Conservation (phyloP, 2,113 vertebrate genomes). For the Siniperca knerii region DNA sequence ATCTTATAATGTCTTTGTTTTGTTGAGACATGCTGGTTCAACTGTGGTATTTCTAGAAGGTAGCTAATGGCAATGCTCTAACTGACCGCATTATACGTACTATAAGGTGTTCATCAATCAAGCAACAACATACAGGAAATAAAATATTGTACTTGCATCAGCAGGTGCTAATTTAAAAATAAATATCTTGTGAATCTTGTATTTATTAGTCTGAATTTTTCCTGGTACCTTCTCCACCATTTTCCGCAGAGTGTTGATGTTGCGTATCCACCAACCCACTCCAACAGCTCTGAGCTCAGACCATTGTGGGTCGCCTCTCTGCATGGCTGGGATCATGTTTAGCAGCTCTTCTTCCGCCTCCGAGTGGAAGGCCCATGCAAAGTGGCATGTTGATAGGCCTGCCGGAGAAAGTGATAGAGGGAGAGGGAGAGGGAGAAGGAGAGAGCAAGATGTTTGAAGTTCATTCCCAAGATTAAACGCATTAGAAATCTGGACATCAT, state of each 20-base stretch:
- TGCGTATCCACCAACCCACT: constrained; percentile 98
- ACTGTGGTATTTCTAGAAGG: neutral
- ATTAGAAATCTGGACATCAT: neutral
- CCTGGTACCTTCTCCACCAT: constrained; percentile 95
- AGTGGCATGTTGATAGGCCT: constrained; percentile 98
- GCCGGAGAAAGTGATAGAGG: neutral
- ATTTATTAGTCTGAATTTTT: neutral
- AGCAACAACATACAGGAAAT: neutral
- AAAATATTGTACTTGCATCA: neutral
- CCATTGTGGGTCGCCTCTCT: constrained; percentile 97
- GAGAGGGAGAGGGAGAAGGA: neutral
- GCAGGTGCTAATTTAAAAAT: neutral
- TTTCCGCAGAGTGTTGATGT: constrained; percentile 95
- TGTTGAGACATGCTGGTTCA: neutral
- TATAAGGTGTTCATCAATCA: neutral
- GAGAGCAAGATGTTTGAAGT: neutral
- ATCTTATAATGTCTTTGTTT: neutral
- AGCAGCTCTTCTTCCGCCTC: constrained; percentile 97
- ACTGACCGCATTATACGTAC: neutral
- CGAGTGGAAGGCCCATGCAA: constrained; percentile 99
- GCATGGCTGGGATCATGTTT: constrained; percentile 98
- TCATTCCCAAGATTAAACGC: neutral
- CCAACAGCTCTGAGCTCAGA: constrained; percentile 95
- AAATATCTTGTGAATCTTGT: neutral
- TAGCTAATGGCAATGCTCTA: neutral